phyloP scores from a whole-genome alignment of 2,797 vertebrate genomes.

The Cirrhinus molitorella region DNA sequence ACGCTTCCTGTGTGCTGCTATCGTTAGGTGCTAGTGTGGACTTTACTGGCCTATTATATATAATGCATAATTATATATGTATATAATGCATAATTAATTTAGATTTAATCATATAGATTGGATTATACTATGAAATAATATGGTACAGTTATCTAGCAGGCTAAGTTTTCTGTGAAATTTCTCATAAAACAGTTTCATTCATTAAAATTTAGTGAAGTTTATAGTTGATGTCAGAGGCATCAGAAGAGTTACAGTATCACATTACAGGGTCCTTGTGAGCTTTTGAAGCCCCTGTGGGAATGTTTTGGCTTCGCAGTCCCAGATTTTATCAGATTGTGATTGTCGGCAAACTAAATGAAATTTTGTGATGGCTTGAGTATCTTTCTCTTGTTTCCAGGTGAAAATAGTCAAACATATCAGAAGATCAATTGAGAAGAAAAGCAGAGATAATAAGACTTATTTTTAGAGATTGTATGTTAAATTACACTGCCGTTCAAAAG shows the following conservation, averaged over 20 bases:
- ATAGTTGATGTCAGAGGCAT: too few species aligned
- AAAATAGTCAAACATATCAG: background rate
- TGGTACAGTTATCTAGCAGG: background rate
- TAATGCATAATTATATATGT: background rate
- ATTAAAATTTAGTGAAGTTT: background rate
- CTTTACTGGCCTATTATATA: background rate
- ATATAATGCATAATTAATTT: background rate
- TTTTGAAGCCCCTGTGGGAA: constrained; percentile 2
- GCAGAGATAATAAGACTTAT: background rate
- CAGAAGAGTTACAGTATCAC: background rate
- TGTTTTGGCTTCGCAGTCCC: background rate
- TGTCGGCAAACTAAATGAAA: background rate
- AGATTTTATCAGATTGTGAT: constrained; percentile 17
- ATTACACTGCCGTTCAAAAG: background rate
- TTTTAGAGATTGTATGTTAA: background rate
- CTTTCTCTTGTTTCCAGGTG: background rate
- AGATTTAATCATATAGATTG: background rate
- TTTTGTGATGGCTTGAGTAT: background rate
- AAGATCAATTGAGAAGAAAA: background rate
- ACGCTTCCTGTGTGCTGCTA: constrained; percentile 27
- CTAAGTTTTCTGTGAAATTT: background rate
- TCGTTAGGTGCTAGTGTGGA: background rate
- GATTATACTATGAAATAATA: background rate
- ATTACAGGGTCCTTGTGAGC: background rate
- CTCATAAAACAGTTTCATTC: background rate